Evolutionary conservation across 2,888 invertebrate species (phyloP).

Genomic region (Ormyrus pomaceus): DNA sequence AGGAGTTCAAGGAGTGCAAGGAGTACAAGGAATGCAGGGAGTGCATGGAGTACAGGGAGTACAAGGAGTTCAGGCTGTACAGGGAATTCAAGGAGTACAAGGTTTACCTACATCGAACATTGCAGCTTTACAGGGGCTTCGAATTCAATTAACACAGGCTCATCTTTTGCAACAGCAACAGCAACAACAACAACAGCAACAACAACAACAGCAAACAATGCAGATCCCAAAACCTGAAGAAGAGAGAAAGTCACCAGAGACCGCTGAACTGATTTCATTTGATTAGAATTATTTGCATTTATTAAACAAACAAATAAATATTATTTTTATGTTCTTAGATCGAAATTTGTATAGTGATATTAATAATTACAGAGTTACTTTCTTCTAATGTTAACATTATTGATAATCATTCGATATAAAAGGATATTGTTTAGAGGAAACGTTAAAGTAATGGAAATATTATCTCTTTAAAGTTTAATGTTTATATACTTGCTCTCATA

Average conservation of each 20-base stretch:
- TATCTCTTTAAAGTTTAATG: constrained; percentile 2
- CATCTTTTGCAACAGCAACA: constrained; percentile 64
- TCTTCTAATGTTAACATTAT: constrained; percentile 21
- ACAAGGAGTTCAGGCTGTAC: too few relatives aligned
- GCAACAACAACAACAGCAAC: constrained; percentile 59
- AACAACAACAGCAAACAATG: constrained; percentile 50
- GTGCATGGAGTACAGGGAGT: too few relatives aligned
- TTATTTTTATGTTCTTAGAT: neutral
- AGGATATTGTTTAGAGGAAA: neutral
- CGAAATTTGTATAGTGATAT: constrained; percentile 22
- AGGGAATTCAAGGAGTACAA: neutral
- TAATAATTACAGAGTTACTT: neutral
- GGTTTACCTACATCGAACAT: neutral
- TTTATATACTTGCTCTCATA: constrained; percentile 47
- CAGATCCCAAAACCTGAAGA: constrained; percentile 56
- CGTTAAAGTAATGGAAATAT: neutral
- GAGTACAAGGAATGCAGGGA: too few relatives aligned
- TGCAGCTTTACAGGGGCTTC: constrained; percentile 63
- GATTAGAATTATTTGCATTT: constrained; percentile 77
- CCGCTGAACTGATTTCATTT: constrained; percentile 89
- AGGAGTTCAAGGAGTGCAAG: too few relatives aligned
- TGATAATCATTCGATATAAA: neutral
- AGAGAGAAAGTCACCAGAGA: constrained; percentile 77
- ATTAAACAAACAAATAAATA: neutral
- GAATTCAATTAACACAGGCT: constrained; percentile 72